Evolutionary conservation across 2,797 vertebrate species (phyloP).

Genomic region (Dallia pectoralis): DNA sequence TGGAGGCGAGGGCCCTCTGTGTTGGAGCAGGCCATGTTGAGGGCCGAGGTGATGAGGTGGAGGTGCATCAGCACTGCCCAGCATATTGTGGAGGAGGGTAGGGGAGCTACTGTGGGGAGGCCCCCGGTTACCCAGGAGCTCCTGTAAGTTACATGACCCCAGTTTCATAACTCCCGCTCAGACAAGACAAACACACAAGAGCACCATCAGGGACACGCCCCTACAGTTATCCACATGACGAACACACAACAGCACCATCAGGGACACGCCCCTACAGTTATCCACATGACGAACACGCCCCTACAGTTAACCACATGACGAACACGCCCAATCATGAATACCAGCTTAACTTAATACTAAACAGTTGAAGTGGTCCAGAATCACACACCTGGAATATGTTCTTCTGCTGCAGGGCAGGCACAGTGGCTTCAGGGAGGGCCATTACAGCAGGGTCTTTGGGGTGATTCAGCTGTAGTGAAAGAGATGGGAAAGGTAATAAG

Average conservation of each 20-base stretch:
- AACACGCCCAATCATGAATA: no score
- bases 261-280: background rate
- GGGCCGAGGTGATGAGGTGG: slow-evolving; percentile 49
- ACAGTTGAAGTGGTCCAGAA: background rate
- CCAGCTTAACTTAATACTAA: background rate
- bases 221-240: background rate
- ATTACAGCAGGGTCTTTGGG: slow-evolving; percentile 81
- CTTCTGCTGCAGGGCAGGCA: slow-evolving; percentile 79
- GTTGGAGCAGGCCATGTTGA: slow-evolving; percentile 78
- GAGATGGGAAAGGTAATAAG: slow-evolving; percentile 2
- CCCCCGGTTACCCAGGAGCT: slow-evolving; percentile 83
- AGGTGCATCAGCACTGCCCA: slow-evolving; percentile 76
- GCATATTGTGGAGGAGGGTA: slow-evolving; percentile 79
- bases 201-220: background rate
- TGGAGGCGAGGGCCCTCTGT: slow-evolving; percentile 85
- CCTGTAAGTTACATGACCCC: no score
- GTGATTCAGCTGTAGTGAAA: slow-evolving; percentile 67
- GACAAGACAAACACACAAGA: background rate
- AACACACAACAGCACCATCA: background rate
- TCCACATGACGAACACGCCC: background rate
- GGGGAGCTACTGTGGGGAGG: slow-evolving; percentile 79
- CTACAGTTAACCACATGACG: no score
- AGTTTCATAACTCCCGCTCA: background rate
- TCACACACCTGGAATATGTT: slow-evolving; percentile 90
- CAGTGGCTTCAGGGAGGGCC: slow-evolving; percentile 75